A percentile compares a stretch with the other conserved stretches of the same genome.
Conservation (phyloP, 2,888 invertebrate genomes). For the Andrena praecox region DNA sequence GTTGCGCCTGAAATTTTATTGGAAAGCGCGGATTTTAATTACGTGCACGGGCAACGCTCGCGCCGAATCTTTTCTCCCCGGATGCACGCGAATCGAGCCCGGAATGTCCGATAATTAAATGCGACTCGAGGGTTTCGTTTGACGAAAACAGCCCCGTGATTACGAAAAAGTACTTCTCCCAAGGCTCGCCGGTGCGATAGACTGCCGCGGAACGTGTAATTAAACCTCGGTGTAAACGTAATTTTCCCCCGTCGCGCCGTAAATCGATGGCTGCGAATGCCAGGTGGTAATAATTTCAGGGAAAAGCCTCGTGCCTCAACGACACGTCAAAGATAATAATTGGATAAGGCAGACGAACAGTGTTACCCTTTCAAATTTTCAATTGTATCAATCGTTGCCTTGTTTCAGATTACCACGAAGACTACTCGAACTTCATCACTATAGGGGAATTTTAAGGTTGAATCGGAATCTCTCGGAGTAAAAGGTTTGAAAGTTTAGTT, state of each 20-base stretch:
- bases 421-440: too few species aligned
- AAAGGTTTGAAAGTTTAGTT: too few species aligned
- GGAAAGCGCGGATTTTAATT: constrained; percentile 28
- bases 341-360: background rate
- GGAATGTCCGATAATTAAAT: constrained; percentile 33
- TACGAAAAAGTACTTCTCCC: constrained; percentile 6
- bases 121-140: constrained; percentile 19
- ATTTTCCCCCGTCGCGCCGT: background rate
- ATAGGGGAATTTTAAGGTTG: too few species aligned
- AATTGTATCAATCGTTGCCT: too few species aligned
- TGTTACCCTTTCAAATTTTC: too few species aligned
- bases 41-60: constrained; percentile 6
- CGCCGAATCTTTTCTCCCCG: constrained; percentile 2
- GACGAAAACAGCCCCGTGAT: constrained; percentile 19
- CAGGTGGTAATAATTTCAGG: background rate
- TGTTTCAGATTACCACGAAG: too few species aligned
- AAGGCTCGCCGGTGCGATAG: background rate
- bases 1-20: constrained; percentile 15
- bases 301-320: background rate
- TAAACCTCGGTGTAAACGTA: background rate
- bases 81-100: constrained; percentile 19
- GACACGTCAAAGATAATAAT: background rate
- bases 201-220: background rate
- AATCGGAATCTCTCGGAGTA: too few species aligned
- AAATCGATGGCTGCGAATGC: background rate